Base-by-base conservation (phyloP, 1,140 invertebrate species). In the Euschistus heros region DNA sequence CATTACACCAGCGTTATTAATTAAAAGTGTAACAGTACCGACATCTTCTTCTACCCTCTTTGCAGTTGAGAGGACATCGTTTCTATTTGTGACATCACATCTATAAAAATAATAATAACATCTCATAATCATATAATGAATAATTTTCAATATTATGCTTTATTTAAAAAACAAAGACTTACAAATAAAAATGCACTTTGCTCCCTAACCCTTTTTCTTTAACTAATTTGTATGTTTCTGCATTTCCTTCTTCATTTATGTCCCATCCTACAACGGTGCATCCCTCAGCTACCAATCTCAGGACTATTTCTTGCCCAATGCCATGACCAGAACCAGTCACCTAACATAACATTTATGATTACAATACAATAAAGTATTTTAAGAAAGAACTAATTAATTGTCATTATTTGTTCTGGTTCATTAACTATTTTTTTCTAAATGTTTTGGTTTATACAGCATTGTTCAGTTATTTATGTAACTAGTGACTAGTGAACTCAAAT, bases 1-100 rank as follows among this genome's bases (percentile, higher is more conserved):
- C 85, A 93, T 90, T 61, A 94, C 89, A 17, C 90, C 92, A 1
- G 92, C 92, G 78, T 94, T 94, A 76, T 93, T 93, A 0, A 93
- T 77, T 63, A 92, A 74, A 67, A 92, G 83, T 14, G 81, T 81
- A 1, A 89, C 81, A 50, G 84, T 79, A 1, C 87, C 87, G 1
- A 88, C 84, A 70, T 87, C 83, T 10, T 76, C 74, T 55, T 78
- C 79, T 1, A 88, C 77, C 68, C 76, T 79, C 20, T 80, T 75
- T 1, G 80, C 82, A 52, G 83, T 61, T 24, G 76, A 74, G 1
- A 79, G 66, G 0, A 88, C 81, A 4, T 82, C 76, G 17, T 84
- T 79, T 0, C 83, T 76, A 18, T 80, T 79, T 7, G 81, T 81
- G 0, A 89, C 84, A 75, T 90, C 86, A 72, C 87, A 89, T 50